Evolutionary conservation across 23 tunicate species (phyloP), one percentile per base, ranked within the genome.

Genomic region (Ciona savignyi): DNA sequence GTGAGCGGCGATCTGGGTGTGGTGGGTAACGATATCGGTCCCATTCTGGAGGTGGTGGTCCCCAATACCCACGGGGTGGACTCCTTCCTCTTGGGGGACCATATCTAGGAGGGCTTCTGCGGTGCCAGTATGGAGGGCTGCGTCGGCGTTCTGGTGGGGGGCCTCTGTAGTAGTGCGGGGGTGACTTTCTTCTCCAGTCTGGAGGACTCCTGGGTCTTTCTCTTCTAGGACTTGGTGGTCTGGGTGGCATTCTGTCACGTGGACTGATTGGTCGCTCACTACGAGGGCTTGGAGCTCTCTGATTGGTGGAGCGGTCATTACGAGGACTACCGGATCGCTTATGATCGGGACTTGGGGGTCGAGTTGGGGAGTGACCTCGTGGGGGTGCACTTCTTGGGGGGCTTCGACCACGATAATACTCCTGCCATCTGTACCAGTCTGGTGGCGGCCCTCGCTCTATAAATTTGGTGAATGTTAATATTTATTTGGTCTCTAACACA

Each of bases 41-140:
- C 93, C 85, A 79, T 26, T 86, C 93, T 26, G 95, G 79, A 64
- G 80, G 87, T 25, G 87, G 87, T 20, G 86, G 86, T 6, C 73
- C 66, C 77, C 86, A 75, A 9, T 29, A 60, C 2, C 80, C 74
- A 4, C 95, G 66, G 22, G 87, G 87, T 1, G 96, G 96, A 73
- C 96, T 88, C 72, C 96, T 72, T n/a, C 83, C 78, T 2, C 48
- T 70, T 65, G 83, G 90, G 3, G 80, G 77, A 42, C 77, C 80
- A 77, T 78, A 66, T 1, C 82, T 66, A 25, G 86, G 86, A 1
- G 86, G 94, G 61, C 82, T 81, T 28, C 93, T 67, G 2, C 76
- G 60, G 3, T 26, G 64, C 76, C 35, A 27, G 68, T 79, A 76
- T 29, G 33, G 67, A 23, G 70, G 80, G 24, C 68, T 60, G 4